phyloP scores from a whole-genome alignment of 2,113 vertebrate species.

The Larimichthys polyactis region DNA sequence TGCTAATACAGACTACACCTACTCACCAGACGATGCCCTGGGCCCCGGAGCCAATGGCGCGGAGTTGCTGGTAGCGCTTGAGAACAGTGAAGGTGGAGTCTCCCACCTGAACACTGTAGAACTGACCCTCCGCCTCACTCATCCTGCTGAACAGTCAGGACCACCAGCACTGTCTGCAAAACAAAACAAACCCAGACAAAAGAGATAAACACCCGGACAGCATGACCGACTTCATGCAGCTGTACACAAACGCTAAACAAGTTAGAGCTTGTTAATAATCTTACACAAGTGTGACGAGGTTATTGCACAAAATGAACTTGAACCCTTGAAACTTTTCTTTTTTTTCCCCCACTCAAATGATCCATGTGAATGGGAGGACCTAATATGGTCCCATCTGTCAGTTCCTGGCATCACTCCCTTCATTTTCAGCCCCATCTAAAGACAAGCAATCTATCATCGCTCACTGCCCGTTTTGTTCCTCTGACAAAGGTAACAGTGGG shows the following conservation, averaged over 20 bases:
- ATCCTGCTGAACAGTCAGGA: constrained; percentile 88
- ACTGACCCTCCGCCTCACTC: constrained; percentile 93
- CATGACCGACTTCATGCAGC: not conserved
- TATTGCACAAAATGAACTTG: not conserved
- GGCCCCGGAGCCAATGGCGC: constrained; percentile 95
- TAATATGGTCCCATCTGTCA: constrained; percentile 51
- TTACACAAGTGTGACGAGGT: not conserved
- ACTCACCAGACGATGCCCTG: constrained; percentile 99
- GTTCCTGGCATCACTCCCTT: constrained; percentile 39
- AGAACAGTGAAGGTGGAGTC: constrained; percentile 98
- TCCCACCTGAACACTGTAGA: constrained; percentile 98
- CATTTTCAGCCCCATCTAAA: constrained; percentile 37
- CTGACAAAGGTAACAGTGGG: constrained; percentile 24
- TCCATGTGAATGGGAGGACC: constrained; percentile 23
- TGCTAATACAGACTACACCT: not conserved
- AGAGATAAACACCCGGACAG: constrained; percentile 71
- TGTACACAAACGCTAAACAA: not conserved
- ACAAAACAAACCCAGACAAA: not conserved
- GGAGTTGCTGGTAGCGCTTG: constrained; percentile 94
- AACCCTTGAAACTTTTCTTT: not conserved
- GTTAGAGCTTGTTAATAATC: not conserved
- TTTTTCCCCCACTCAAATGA: not conserved
- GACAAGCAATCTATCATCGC: constrained; percentile 17
- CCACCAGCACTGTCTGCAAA: constrained; percentile 71
- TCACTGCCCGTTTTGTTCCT: constrained; percentile 35